Base-by-base conservation (phyloP, 92 coral and sea anemone genomes). In the Phymanthus crucifer region DNA sequence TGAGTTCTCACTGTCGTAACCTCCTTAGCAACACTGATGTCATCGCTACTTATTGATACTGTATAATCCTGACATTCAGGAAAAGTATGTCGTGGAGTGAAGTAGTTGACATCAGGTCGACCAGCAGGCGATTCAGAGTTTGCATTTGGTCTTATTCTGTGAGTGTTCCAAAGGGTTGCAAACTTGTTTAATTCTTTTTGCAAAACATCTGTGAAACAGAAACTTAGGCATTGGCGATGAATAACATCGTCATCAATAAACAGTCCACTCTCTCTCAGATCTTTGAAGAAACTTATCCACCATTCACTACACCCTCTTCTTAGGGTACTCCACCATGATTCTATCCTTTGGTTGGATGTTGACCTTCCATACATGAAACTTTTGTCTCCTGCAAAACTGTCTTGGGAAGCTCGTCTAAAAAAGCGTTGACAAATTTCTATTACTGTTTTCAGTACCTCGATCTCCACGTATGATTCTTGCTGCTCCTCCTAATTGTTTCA, bases 51-150 rank as follows among this genome's bases (percentile, higher is more conserved):
- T 73, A 89, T 87, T 76, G 72, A 43, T 40, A 86, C 80, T 75
- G 86, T 38, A 71, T 77, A 89, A 85, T 86, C 82, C 66, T 48
- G 89, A 24, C 66, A 57, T 19, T 57, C 66, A 3, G 66, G 66
- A 57, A 7, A 57, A 57, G 87, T 85, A 70, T 85, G 74, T 52
- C 75, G 84, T 32, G 90, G 87, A 54, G 79, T 72, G 70, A 85
- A 85, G 65, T 89, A 85, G 77, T 85, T 76, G 79, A 76, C 66
- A 83, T 88, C 91, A 18, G 86, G 83, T 43, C 86, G 84, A 74
- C 89, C 89, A 6, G 75, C 26, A 34, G 84, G 88, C 47, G 88
- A 85, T 33, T 79, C 84, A 40, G 75, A 47, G 70, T 79, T 85
- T 56, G 77, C 58, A 17, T 83, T 70, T 6, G 73, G 87, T 33